These are phyloP conservation scores for Athrips mouffetella DNA, from an alignment of 2,888 invertebrate genomes.

Conservation along the genomic window DNA sequence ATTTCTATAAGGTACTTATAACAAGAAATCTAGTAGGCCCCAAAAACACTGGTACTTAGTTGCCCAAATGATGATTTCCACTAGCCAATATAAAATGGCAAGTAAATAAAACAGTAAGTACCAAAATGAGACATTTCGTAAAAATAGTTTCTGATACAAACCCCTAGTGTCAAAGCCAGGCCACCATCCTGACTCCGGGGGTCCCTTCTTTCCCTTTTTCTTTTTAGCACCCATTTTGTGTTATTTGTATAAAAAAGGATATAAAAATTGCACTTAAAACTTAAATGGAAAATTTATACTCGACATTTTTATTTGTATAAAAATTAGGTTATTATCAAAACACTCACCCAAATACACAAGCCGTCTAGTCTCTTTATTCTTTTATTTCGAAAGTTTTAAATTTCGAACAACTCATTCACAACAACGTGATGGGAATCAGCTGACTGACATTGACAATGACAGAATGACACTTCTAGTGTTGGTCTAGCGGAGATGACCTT, in stretches of 20 bases:
- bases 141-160: constrained; percentile 29
- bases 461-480: background rate
- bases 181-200: constrained; percentile 70
- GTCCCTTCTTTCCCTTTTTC: constrained; percentile 52
- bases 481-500: too few relatives aligned
- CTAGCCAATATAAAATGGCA: too few relatives aligned
- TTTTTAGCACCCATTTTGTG: constrained; percentile 57
- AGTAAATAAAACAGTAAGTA: too few relatives aligned
- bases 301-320: constrained; percentile 42
- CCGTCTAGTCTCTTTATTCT: constrained; percentile 23
- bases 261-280: constrained; percentile 31
- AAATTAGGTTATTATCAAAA: constrained; percentile 38
- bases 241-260: constrained; percentile 22
- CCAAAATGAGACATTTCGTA: background rate
- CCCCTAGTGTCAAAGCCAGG: constrained; percentile 70
- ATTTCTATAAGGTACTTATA: too few relatives aligned
- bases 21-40: too few relatives aligned
- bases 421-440: background rate
- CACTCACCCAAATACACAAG: constrained; percentile 41
- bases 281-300: constrained; percentile 43
- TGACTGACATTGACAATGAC: constrained; percentile 9
- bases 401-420: background rate
- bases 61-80: too few relatives aligned
- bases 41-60: too few relatives aligned
- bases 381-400: constrained; percentile 30